These are phyloP conservation scores for Meloe dianella DNA, from an alignment of 2,888 invertebrate species.

Conservation along the genomic window DNA sequence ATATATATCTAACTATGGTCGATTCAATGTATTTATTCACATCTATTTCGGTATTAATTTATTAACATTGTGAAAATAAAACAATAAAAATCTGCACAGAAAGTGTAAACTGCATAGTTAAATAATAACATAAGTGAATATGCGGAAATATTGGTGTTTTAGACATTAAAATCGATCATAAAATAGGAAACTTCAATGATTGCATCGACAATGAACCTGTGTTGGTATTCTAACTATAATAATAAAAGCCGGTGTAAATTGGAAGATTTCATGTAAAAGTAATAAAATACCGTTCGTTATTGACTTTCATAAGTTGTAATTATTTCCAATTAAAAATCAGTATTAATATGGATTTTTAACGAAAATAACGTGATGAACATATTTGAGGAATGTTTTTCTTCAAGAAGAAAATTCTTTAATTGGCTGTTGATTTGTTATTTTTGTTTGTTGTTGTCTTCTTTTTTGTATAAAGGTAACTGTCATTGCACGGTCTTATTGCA, in stretches of 20 bases:
- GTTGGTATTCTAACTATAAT: not conserved
- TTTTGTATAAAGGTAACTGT: not conserved
- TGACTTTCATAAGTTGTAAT: not conserved
- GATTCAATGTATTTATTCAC: too few relatives aligned
- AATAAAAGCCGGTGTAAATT: conserved; percentile 9
- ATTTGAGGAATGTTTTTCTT: too few relatives aligned
- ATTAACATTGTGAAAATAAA: too few relatives aligned
- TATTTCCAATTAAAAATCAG: conserved; percentile 1
- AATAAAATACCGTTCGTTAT: conserved; percentile 10
- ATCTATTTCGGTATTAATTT: too few relatives aligned
- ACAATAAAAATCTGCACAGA: too few relatives aligned
- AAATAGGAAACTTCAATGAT: conserved; percentile 25
- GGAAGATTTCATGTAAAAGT: not conserved
- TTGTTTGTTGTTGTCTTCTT: too few relatives aligned
- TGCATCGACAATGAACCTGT: conserved; percentile 21
- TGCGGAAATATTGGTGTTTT: not conserved
- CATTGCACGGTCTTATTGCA: not conserved
- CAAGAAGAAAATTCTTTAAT: not conserved
- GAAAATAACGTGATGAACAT: not conserved
- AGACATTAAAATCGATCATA: not conserved
- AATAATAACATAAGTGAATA: not conserved
- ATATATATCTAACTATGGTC: not conserved
- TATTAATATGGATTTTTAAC: not conserved
- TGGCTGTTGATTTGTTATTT: too few relatives aligned
- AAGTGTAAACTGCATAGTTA: too few relatives aligned